Evolutionary conservation across 2,888 invertebrate species (phyloP), one percentile per base, ranked within the genome.

Genomic region (Melanophora roralis): DNA sequence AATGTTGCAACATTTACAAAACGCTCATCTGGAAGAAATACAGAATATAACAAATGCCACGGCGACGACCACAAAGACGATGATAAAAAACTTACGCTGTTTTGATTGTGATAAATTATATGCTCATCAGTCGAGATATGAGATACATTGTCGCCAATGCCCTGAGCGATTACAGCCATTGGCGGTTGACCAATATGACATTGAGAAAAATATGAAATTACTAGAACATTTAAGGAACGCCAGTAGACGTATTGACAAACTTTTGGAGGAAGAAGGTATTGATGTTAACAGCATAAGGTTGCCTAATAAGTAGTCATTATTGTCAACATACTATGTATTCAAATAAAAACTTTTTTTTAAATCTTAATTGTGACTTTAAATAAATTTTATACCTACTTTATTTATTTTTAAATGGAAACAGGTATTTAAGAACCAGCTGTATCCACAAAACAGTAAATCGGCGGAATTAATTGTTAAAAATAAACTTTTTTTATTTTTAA

Each of bases 1-100:
- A 80, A 88, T 88, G 79, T 75, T 84, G 27, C 85, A 86, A 60
- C 87, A 88, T 68, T 83, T 87, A 57, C 84, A 86, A n/a, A 82
- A 84, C 68, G 83, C 84, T 53, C 87, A 87, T 78, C 81, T 78
- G 2, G 14, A 21, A 11, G 65, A 74, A 32, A 72, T 68, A 11
- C 59, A 72, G 51, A 27, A 53, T 11, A 14, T 2, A 32, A n/a
- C 49, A 23, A 43, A 14, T 53, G 16, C 34, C 21, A 43, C 38
- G 6, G 5, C 59, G 19, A 21, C 21, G 9, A 23, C 34, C 0
- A 64, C 36, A n/a, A 67, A 34, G 59, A n/a, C 57, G 6, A 51
- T 40, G 16, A 7, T 19, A 4, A 60, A 82, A 49, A 67, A 55
- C 12, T 76, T 78, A 2, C 53, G 65, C 1, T 88, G 87, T 23